Base-by-base conservation (phyloP, 2,113 vertebrate genomes). In the Eclectus roratus region DNA sequence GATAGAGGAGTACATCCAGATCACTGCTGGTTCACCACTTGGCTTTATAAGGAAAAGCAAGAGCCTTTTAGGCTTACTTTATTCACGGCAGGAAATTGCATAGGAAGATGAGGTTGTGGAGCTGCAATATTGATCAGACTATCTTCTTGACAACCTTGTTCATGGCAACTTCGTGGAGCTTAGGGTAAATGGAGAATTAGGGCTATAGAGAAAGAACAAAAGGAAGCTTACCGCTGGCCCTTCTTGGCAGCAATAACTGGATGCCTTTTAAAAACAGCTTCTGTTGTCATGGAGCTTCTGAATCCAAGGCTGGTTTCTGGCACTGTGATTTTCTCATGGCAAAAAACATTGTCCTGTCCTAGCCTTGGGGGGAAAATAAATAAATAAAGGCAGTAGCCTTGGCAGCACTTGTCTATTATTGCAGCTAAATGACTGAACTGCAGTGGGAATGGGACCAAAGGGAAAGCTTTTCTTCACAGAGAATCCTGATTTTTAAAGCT, bases 271-370 rank as follows among this genome's bases (percentile, higher is more conserved):
- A 82, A 88, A 95, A 13, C 71, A 79, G 70, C 53, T 77, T 50
- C 80, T 65, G 94, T 97, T 97, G 95, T 95, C 91, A 91, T 95
- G 94, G 95, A 94, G 94, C 90, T 76, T 68, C 77, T 29, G 44
- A 70, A 61, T 61, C 80, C 96, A 96, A 96, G 95, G 95, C 83
- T 76, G 0, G 55, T 21, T 55, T 85, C 88, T 96, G 94, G 93
- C 91, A 55, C 63, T 0, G 3, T 16, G 56, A 61, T 91, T 94
- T 93, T 94, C 93, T 94, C 80, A 84, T 85, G 91, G 88, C 88
- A 89, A 47, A 94, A 66, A 43, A 13, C 2, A 1, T 50, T 71
- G 92, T 88, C 85, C 92, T 95, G 85, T 60, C 69, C 87, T 61
- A 89, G 61, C 93, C 96, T 89, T 80, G 64, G 63, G 63, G 55